Percentiles rank a stretch among this genome's conserved stretches.
Evolutionary conservation across 2,888 invertebrate species (phyloP).

Genomic region (Lordiphosa andalusiaca): DNA sequence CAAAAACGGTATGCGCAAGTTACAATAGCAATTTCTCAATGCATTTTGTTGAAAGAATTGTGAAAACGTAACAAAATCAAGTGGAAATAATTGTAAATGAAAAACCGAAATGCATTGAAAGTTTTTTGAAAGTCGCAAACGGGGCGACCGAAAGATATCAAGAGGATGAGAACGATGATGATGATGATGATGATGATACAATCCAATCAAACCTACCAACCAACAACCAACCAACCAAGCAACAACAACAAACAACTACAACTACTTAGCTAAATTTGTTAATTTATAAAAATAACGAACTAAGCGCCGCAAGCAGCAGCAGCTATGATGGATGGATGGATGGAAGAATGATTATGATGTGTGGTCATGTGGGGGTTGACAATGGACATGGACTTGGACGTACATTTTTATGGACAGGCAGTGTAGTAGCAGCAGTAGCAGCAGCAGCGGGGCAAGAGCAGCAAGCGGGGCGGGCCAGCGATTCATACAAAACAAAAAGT

Average conservation of each 20-base stretch:
- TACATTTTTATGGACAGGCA: constrained; percentile 24
- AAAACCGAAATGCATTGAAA: constrained; percentile 41
- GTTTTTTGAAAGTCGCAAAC: constrained; percentile 36
- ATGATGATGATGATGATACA: constrained; percentile 28
- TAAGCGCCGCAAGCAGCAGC: constrained; percentile 56
- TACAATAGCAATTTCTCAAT: constrained; percentile 44
- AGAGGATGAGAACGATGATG: constrained; percentile 15
- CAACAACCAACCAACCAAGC: constrained; percentile 32
- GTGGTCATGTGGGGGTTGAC: constrained; percentile 31
- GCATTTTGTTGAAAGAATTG: constrained; percentile 56
- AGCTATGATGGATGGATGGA: constrained; percentile 41
- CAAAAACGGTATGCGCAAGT: constrained; percentile 31
- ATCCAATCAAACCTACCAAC: constrained; percentile 61
- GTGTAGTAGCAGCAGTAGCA: no score
- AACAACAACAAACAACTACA: constrained; percentile 54
- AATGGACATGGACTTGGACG: constrained; percentile 37
- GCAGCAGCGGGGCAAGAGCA: constrained; percentile 19
- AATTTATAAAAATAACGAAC: constrained; percentile 74
- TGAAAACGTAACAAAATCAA: constrained; percentile 32
- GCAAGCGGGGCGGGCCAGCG: constrained; percentile 57
- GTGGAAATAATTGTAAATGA: constrained; percentile 34
- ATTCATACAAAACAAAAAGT: constrained; percentile 44
- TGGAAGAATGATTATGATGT: constrained; percentile 29
- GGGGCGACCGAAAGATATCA: constrained; percentile 46
- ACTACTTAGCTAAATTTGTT: constrained; percentile 74